phyloP scores from a whole-genome alignment of 2,888 invertebrate genomes.

The Stenodema calcarata region DNA sequence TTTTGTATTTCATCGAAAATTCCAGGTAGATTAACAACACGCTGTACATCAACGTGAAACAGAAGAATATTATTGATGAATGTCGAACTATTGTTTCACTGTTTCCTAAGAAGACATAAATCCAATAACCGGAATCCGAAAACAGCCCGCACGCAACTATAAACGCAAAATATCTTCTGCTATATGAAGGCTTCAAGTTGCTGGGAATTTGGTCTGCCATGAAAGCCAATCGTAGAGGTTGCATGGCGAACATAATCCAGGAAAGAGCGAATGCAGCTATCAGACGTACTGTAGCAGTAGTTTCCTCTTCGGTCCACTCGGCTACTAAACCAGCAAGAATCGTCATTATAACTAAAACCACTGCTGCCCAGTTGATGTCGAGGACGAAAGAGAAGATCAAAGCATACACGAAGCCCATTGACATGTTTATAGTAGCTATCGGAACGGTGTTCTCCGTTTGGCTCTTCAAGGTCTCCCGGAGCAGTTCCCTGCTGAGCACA shows the following conservation, averaged over 20 bases:
- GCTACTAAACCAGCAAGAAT: background rate
- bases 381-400: background rate
- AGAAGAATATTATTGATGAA: background rate
- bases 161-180: background rate
- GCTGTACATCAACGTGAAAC: background rate
- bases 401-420: background rate
- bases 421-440: background rate
- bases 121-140: slow-evolving; percentile 1
- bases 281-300: background rate
- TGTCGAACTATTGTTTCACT: background rate
- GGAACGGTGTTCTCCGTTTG: background rate
- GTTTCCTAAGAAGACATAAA: background rate
- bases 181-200: background rate
- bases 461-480: background rate
- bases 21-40: background rate
- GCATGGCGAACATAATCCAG: background rate
- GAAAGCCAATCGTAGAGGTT: slow-evolving; percentile 9
- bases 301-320: background rate
- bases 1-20: background rate
- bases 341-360: background rate
- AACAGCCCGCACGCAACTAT: background rate
- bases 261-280: background rate
- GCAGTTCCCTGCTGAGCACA: background rate
- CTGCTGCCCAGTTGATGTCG: slow-evolving; percentile 10
- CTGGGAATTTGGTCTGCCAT: background rate